phyloP scores from a whole-genome alignment of 2,888 invertebrate genomes.

The Diarsia mendica region DNA sequence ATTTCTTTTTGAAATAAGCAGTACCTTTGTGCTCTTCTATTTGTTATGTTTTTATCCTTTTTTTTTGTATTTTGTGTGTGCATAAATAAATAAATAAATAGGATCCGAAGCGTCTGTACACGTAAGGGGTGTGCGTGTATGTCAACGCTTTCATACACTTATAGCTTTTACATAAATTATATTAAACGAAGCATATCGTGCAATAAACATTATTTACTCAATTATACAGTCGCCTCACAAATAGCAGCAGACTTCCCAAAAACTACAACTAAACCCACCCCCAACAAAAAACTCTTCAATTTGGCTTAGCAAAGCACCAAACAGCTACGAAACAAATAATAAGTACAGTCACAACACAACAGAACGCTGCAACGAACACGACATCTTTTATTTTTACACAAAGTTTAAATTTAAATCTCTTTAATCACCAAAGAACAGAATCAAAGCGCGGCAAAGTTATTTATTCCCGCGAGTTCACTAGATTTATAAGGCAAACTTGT shows the following conservation, averaged over 20 bases:
- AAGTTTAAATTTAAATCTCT: constrained; percentile 55
- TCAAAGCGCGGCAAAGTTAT: constrained; percentile 73
- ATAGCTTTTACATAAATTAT: not conserved
- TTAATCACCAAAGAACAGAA: constrained; percentile 70
- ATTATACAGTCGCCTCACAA: not conserved
- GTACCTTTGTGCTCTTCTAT: too few relatives aligned
- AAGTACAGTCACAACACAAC: constrained; percentile 5
- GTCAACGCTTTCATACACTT: too few relatives aligned
- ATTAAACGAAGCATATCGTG: not conserved
- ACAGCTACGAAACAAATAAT: constrained; percentile 6
- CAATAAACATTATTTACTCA: not conserved
- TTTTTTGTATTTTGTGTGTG: too few relatives aligned
- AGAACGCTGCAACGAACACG: not conserved
- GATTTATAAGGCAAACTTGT: constrained; percentile 83
- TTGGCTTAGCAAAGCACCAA: constrained; percentile 8
- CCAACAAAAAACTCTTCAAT: not conserved
- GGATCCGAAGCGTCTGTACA: too few relatives aligned
- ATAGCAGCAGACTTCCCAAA: not conserved
- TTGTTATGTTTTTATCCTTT: too few relatives aligned
- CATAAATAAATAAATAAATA: too few relatives aligned
- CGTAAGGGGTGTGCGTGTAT: too few relatives aligned
- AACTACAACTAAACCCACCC: not conserved
- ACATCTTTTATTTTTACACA: constrained; percentile 41
- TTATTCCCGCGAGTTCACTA: constrained; percentile 75
- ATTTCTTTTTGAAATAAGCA: too few relatives aligned